Evolutionary conservation across 2,888 invertebrate genomes (phyloP), one percentile per base, ranked within the genome.

Genomic region (Harpalus rufipes): DNA sequence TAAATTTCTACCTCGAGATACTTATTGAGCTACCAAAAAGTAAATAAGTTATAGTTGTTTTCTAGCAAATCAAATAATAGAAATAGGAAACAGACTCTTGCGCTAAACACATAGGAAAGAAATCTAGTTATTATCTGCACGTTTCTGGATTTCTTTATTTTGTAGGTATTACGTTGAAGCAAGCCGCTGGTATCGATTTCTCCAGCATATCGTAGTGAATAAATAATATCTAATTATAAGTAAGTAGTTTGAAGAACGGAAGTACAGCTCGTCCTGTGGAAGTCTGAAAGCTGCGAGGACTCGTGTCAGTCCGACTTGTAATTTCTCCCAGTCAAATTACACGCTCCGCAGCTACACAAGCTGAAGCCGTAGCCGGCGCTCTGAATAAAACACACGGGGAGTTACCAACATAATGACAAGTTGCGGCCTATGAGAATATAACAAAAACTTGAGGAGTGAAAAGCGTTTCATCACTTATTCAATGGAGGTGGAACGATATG

Each of bases 221-320:
- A 74, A 83, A 74, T 83, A 83, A 83, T 76, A 72, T 59, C 41
- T 39, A 83, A 83, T 83, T 83, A 83, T 83, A 76, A 83, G 83
- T 83, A 83, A 59, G 83, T 83, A 78, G 72, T 74, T 74, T 41
- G 72, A 74, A 41, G 72, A 74, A 74, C 72, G 44, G 16, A 44
- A 44, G 41, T 74, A 51, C 72, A 74, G 44, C 78, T 14, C 32
- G 68, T 63, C 63, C 18, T 63, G 21, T 25, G 63, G 25, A 63
- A 6, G 65, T 25, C 25, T 12, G 65, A 32, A 63, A 63, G 39
- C 32, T 10, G 32, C 32, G 68, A 68, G 25, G 58, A 78, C 78
- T 56, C 78, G 76, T 61, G 76, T 59, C 83, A 61, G 76, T 83
- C 83, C 76, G 83, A 83, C 83, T 83, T 74, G 83, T 83, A 83